These are phyloP conservation scores for Noctua janthina DNA, from an alignment of 2,888 invertebrate genomes.

Conservation along the genomic window DNA sequence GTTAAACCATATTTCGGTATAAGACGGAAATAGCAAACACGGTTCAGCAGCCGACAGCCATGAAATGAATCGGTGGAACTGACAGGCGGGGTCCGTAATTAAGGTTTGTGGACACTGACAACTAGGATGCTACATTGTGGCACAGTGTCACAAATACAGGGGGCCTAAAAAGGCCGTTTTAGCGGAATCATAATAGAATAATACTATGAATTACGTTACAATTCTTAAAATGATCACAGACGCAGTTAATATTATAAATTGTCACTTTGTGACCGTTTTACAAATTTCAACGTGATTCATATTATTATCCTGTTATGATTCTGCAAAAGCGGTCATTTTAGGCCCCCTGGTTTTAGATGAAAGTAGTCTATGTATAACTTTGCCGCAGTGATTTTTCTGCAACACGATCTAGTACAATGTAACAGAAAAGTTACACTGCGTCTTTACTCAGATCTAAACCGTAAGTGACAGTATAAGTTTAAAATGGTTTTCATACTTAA, in stretches of 20 bases:
- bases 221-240: too few species aligned
- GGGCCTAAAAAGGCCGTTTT: too few species aligned
- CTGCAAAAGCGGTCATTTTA: too few species aligned
- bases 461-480: too few species aligned
- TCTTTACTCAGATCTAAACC: neutral
- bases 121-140: neutral
- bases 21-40: slow-evolving; percentile 6
- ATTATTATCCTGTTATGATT: too few species aligned
- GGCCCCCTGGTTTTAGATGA: neutral
- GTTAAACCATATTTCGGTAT: neutral
- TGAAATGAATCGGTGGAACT: slow-evolving; percentile 26
- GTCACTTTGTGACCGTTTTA: too few species aligned
- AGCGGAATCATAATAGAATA: too few species aligned
- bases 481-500: neutral
- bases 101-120: slow-evolving; percentile 4
- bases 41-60: neutral
- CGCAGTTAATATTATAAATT: too few species aligned
- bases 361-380: neutral
- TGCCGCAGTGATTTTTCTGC: neutral
- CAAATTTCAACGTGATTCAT: too few species aligned
- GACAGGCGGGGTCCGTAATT: slow-evolving; percentile 22
- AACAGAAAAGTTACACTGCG: neutral
- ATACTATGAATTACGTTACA: too few species aligned
- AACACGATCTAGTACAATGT: neutral
- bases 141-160: slow-evolving; percentile 14